These are phyloP conservation scores for Drosophila serrata DNA, from an alignment of 1,140 invertebrate species.

Conservation along the genomic window DNA sequence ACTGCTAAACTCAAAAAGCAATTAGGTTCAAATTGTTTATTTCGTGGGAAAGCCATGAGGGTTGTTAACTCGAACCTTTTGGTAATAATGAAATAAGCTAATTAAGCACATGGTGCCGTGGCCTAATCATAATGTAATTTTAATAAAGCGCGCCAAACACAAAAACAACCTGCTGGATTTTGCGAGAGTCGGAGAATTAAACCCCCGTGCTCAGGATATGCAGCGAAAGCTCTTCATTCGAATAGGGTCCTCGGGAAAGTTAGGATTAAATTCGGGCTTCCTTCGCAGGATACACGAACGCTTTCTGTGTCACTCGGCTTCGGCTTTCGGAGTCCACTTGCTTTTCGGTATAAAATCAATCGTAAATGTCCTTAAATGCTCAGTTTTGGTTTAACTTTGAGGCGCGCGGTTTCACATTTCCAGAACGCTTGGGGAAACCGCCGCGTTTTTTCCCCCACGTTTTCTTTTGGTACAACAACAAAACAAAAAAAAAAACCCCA, in stretches of 20 bases:
- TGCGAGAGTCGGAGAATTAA: background rate
- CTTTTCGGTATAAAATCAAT: conserved; percentile 84
- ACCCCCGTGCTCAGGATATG: conserved; percentile 4
- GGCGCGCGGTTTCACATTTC: conserved; percentile 59
- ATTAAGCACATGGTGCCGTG: conserved; percentile 48
- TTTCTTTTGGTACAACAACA: conserved; percentile 52
- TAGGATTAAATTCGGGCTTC: conserved; percentile 30
- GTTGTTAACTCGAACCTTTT: conserved; percentile 4
- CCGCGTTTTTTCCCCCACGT: conserved; percentile 49
- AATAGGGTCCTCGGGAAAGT: conserved; percentile 31
- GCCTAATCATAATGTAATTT: conserved; percentile 47
- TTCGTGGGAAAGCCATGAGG: background rate
- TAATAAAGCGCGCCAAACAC: conserved; percentile 61
- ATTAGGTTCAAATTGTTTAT: conserved; percentile 7
- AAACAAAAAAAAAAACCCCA: too few relatives aligned
- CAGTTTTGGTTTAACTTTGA: conserved; percentile 79
- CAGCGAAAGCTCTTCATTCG: conserved; percentile 54
- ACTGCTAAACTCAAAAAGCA: conserved; percentile 2
- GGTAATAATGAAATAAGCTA: conserved; percentile 40
- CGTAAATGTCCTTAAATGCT: conserved; percentile 83
- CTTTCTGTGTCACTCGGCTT: conserved; percentile 70
- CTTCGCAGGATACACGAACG: conserved; percentile 25
- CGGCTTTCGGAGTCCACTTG: conserved; percentile 40
- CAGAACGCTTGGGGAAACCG: conserved; percentile 37
- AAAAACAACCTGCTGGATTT: conserved; percentile 78